Evolutionary conservation across 2,888 invertebrate genomes (phyloP).

Genomic region (Steinernema carpocapsae): DNA sequence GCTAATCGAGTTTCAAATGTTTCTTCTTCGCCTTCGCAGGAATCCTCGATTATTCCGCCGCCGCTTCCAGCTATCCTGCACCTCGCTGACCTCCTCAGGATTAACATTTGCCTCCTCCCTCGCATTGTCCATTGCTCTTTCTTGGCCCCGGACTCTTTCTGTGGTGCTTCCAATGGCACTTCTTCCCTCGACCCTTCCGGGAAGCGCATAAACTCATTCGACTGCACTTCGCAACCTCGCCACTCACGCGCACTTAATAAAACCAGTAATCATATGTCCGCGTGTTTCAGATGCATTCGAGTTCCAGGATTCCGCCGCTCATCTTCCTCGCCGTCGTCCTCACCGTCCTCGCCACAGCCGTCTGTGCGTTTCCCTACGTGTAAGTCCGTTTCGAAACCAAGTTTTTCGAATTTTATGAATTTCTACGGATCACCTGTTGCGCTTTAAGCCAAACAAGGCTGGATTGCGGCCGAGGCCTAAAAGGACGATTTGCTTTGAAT

Average conservation of each 20-base stretch:
- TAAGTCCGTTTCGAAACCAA: background rate
- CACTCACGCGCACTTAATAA: background rate
- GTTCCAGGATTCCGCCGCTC: background rate
- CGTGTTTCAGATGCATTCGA: constrained; percentile 28
- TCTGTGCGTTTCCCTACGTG: constrained; percentile 9
- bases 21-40: background rate
- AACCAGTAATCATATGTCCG: background rate
- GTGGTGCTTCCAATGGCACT: background rate
- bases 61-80: no score
- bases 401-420: no score
- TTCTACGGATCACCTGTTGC: no score
- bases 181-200: constrained; percentile 1
- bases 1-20: background rate
- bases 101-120: constrained; percentile 12
- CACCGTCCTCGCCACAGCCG: constrained; percentile 12
- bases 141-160: no score
- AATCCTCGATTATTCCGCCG: background rate
- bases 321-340: constrained; percentile 18
- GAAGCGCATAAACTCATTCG: constrained; percentile 25
- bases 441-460: background rate
- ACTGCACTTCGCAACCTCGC: background rate
- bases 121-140: background rate
- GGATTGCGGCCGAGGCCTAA: background rate
- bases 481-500: background rate
- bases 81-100: constrained; percentile 4